Conservation (phyloP, 2,113 vertebrate genomes). For the Azemiops feae region DNA sequence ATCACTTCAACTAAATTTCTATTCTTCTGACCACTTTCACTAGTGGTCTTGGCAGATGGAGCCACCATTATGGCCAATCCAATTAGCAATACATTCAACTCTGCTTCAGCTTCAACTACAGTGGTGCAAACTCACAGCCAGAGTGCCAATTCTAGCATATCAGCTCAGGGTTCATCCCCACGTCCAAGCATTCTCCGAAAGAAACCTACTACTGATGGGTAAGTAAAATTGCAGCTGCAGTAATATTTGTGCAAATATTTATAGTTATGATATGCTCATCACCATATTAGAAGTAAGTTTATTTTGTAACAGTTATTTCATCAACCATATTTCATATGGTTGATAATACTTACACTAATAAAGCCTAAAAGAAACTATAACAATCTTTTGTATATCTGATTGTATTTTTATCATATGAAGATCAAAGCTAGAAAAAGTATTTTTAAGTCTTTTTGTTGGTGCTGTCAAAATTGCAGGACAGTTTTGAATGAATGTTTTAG, state of each 20-base stretch:
- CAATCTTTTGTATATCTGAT: slow-evolving; percentile 20
- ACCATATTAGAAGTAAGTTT: neutral
- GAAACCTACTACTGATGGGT: slow-evolving; percentile 92
- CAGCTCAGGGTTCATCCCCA: slow-evolving; percentile 91
- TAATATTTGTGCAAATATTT: neutral
- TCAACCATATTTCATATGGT: neutral
- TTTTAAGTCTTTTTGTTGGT: neutral
- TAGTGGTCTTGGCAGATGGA: slow-evolving; percentile 90
- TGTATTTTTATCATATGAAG: neutral
- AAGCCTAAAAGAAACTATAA: neutral
- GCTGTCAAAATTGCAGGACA: neutral
- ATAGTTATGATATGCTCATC: neutral
- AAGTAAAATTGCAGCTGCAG: slow-evolving; percentile 52
- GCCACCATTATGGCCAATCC: slow-evolving; percentile 90
- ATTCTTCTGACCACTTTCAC: slow-evolving; percentile 39
- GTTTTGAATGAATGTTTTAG: neutral
- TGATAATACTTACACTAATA: neutral
- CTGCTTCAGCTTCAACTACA: slow-evolving; percentile 84
- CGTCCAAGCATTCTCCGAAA: slow-evolving; percentile 97
- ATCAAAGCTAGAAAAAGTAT: neutral
- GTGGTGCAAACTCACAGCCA: slow-evolving; percentile 93
- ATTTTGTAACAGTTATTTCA: neutral
- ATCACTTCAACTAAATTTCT: neutral
- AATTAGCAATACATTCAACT: slow-evolving; percentile 86
- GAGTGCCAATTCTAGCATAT: slow-evolving; percentile 78